Base-by-base conservation (phyloP, 1,140 invertebrate species). In the Achroia grisella region DNA sequence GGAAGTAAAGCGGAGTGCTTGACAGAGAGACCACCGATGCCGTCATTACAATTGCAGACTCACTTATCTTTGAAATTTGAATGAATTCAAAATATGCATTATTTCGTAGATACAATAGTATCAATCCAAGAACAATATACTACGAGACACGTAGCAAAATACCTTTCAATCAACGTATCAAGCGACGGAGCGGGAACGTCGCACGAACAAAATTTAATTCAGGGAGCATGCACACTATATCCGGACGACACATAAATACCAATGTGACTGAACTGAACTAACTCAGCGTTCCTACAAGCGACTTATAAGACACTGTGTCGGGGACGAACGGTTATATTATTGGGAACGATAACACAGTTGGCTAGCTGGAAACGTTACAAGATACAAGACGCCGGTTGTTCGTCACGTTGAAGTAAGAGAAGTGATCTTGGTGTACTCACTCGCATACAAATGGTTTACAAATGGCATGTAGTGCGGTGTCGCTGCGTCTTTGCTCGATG, bases 371-470 rank as follows among this genome's bases (percentile, higher is more conserved):
- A 42, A 12, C 11, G 11, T 13, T n/a, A 23, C 11, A 41, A 56
- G 32, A 36, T 41, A 30, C 50, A 51, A 54, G 17, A 23, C 17
- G 17, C 17, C 39, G 47, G 56, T 51, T 43, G 56, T 55, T 71
- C 63, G 70, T 73, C 73, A 68, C 61, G 35, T 51, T 41, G 58
- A 71, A 80, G 67, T 70, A 78, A 77, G 72, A 83, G 73, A 77
- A 80, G 76, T 80, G 78, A 72, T 65, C 54, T 34, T 34, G 44
- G 62, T 44, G 45, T 67, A 52, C 65, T 54, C 61, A 44, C 56
- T 62, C 62, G 78, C 75, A 82, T 82, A 80, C 76, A 77, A 82
- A 82, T 78, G 71, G 71, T 73, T 78, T 72, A 73, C 65, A 78
- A 76, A 76, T 77, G 65, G 62, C 59, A 44, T 47, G 39, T 52